Conservation (phyloP, 2,888 invertebrate genomes). For the Cataglyphis cursor region DNA sequence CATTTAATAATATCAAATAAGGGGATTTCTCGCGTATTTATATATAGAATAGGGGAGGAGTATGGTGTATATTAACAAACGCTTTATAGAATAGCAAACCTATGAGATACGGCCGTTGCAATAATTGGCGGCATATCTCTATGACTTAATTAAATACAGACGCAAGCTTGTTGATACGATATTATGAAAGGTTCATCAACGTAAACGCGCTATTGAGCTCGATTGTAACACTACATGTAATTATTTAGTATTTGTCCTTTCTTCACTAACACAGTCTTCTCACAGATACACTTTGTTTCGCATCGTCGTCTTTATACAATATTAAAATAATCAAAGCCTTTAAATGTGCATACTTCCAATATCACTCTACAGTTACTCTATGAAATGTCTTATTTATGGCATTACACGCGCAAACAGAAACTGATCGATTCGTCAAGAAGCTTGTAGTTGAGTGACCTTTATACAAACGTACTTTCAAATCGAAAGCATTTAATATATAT, state of each 20-base stretch:
- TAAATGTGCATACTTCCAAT: constrained; percentile 39
- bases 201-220: constrained; percentile 52
- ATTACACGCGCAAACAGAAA: constrained; percentile 2
- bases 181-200: constrained; percentile 32
- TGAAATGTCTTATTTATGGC: constrained; percentile 29
- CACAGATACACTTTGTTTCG: constrained; percentile 27
- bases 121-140: neutral
- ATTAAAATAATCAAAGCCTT: constrained; percentile 53
- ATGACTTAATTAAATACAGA: constrained; percentile 42
- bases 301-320: constrained; percentile 41
- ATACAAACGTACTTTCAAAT: constrained; percentile 5
- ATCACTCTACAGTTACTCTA: constrained; percentile 45
- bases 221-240: constrained; percentile 35
- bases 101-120: constrained; percentile 36
- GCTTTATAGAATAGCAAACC: constrained; percentile 51
- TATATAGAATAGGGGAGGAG: constrained; percentile 69
- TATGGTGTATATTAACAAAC: constrained; percentile 57
- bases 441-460: neutral
- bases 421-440: constrained; percentile 1
- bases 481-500: neutral
- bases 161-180: constrained; percentile 47
- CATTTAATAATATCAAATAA: constrained; percentile 80
- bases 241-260: constrained; percentile 19
- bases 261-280: constrained; percentile 44
- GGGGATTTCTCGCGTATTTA: constrained; percentile 61